These are phyloP conservation scores for Ceuthmochares aereus DNA, from an alignment of 2,113 vertebrate species.

Conservation along the genomic window DNA sequence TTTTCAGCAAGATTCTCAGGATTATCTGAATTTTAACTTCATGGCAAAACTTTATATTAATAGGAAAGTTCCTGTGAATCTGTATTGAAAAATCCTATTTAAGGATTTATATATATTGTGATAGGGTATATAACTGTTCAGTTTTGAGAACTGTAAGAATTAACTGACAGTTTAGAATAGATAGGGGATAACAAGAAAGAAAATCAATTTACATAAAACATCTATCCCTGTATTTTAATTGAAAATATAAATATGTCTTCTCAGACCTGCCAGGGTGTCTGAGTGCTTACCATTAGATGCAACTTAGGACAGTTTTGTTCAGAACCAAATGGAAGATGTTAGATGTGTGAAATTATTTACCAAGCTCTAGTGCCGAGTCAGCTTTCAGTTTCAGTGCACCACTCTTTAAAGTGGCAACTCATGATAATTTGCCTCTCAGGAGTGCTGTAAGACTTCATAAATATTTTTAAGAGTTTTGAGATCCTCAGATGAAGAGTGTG, in stretches of 20 bases:
- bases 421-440: background rate
- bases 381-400: conserved; percentile 10
- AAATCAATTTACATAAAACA: background rate
- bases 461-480: conserved; percentile 36
- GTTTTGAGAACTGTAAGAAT: background rate
- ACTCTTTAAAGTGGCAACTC: background rate
- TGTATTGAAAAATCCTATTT: background rate
- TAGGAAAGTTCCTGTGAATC: background rate
- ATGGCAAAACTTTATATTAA: background rate
- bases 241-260: background rate
- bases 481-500: background rate
- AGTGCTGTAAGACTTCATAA: background rate
- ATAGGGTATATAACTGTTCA: background rate
- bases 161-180: background rate
- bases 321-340: background rate
- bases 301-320: background rate
- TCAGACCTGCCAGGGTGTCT: background rate
- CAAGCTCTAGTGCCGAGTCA: background rate
- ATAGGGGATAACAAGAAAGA: background rate
- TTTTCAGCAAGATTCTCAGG: background rate
- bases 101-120: background rate
- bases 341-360: background rate
- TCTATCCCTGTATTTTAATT: background rate
- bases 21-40: background rate
- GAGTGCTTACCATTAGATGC: background rate